These are phyloP conservation scores for Morus bassanus DNA, from an alignment of 2,797 vertebrate genomes.

Conservation along the genomic window DNA sequence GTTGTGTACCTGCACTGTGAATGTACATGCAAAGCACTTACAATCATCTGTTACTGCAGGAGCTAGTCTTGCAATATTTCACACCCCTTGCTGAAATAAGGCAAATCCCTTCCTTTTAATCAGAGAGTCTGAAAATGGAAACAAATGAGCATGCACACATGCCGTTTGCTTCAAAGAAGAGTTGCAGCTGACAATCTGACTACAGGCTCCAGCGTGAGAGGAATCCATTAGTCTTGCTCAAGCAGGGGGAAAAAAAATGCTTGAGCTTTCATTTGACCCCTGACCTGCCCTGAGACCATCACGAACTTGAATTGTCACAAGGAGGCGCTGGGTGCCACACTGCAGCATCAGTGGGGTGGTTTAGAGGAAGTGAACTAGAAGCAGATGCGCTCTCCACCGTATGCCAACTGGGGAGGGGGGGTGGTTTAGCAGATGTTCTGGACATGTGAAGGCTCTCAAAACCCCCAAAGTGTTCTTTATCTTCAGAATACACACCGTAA, in stretches of 20 bases:
- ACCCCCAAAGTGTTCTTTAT: neutral
- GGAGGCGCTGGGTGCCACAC: neutral
- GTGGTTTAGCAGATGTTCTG: neutral
- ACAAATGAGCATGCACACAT: neutral
- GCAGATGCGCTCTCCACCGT: too few relatives aligned
- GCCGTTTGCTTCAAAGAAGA: neutral
- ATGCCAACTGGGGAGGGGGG: too few relatives aligned
- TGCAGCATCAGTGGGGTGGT: neutral
- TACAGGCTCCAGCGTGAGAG: neutral
- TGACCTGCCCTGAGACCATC: neutral
- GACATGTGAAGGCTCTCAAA: neutral
- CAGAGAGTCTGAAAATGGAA: neutral
- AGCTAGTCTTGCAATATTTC: neutral
- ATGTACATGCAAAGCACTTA: neutral
- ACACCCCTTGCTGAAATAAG: neutral
- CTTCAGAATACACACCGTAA: neutral
- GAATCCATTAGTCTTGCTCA: neutral
- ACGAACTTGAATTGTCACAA: neutral
- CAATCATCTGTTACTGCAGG: too few relatives aligned
- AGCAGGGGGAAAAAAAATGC: too few relatives aligned
- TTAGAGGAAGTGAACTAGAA: neutral
- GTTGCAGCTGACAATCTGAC: neutral
- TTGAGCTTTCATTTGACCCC: neutral
- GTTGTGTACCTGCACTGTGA: neutral
- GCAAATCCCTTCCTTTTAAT: neutral